Conservation (phyloP, 1,140 invertebrate species). For the Chrysomallon squamiferum region DNA sequence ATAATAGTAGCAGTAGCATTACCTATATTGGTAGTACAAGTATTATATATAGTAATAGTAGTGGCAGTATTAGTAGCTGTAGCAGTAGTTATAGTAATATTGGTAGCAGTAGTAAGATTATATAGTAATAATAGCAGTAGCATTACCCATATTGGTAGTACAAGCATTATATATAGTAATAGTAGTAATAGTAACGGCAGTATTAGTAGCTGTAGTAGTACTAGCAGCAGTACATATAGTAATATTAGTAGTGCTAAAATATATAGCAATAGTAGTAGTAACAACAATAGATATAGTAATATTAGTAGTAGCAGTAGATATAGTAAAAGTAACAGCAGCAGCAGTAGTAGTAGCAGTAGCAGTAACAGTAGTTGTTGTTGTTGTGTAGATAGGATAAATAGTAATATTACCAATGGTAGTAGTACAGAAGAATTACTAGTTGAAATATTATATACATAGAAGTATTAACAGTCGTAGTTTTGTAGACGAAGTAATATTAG, state of each 20-base stretch:
- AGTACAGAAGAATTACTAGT: conserved; percentile 14
- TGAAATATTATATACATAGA: conserved; percentile 9
- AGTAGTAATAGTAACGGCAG: neutral
- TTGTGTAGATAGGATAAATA: neutral
- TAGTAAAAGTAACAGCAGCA: neutral
- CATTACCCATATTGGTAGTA: too few relatives aligned
- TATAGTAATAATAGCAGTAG: too few relatives aligned
- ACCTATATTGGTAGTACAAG: too few relatives aligned
- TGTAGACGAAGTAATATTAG: conserved; percentile 12
- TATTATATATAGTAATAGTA: too few relatives aligned
- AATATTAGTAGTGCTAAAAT: conserved; percentile 3
- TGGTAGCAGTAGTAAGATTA: too few relatives aligned
- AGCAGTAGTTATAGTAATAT: too few relatives aligned
- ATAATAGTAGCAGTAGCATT: too few relatives aligned
- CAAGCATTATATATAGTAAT: too few relatives aligned
- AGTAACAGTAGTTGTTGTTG: conserved; percentile 8
- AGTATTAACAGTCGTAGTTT: conserved; percentile 9
- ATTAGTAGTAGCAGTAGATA: conserved; percentile 8
- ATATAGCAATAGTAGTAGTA: conserved; percentile 8
- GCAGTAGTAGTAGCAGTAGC: conserved; percentile 12
- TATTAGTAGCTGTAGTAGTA: conserved; percentile 2
- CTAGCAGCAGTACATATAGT: conserved; percentile 4
- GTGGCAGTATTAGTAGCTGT: too few relatives aligned
- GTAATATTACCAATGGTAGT: conserved; percentile 13
- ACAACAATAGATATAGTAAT: conserved; percentile 3